Conservation (phyloP, 2,888 invertebrate genomes). For the Lapara coniferarum region DNA sequence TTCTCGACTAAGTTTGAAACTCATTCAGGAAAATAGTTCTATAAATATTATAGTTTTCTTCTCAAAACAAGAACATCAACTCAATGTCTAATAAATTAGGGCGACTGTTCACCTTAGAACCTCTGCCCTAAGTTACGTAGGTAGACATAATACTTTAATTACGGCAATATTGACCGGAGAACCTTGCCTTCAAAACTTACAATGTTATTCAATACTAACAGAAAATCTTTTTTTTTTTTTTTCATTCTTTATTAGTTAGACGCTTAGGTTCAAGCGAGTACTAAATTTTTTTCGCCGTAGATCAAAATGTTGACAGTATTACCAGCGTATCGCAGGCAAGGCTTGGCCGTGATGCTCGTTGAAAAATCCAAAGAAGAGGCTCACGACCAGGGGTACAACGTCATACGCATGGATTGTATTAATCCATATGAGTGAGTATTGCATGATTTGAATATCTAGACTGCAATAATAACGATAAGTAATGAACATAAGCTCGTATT, state of each 20-base stretch:
- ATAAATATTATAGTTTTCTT: not conserved
- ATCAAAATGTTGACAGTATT: constrained; percentile 72
- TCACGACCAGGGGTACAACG: constrained; percentile 61
- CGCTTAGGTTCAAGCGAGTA: too few species aligned
- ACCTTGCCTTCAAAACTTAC: not conserved
- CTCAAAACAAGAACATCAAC: too few species aligned
- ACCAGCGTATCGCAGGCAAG: constrained; percentile 69
- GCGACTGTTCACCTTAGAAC: not conserved
- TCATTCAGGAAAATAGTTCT: not conserved
- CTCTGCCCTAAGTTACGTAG: too few species aligned
- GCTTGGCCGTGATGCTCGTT: constrained; percentile 61
- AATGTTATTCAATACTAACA: too few species aligned
- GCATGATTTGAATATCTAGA: too few species aligned
- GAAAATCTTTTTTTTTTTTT: too few species aligned
- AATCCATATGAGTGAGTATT: constrained; percentile 67
- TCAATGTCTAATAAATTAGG: not conserved
- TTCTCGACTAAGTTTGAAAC: not conserved
- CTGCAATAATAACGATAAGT: too few species aligned
- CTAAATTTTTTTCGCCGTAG: constrained; percentile 45
- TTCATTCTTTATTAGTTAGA: too few species aligned
- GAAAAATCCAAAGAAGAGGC: constrained; percentile 62
- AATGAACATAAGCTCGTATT: too few species aligned
- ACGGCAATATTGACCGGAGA: not conserved
- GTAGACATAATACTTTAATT: too few species aligned
- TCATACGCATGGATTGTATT: constrained; percentile 74